phyloP scores from a whole-genome alignment of 2,797 vertebrate genomes.

The Rhyacichthys aspro region DNA sequence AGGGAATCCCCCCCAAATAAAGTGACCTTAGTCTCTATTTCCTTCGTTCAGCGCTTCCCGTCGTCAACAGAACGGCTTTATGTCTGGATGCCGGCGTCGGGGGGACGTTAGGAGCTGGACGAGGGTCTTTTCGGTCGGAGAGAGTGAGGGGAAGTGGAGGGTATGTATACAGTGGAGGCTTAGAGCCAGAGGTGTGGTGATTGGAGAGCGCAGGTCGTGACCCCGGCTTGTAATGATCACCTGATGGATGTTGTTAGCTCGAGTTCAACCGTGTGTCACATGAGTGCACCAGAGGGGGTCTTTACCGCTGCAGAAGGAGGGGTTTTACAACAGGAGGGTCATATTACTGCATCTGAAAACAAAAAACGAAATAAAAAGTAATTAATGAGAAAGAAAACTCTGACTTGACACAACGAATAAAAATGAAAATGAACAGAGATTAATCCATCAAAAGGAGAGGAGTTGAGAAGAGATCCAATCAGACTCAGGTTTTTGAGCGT shows the following conservation, averaged over 20 bases:
- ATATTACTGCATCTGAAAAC: no score
- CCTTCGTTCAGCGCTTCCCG: constrained; percentile 75
- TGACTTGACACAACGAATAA: no score
- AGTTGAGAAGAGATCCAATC: no score
- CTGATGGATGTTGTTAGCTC: constrained; percentile 73
- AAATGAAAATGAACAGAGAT: no score
- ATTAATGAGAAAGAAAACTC: no score
- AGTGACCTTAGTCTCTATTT: constrained; percentile 69
- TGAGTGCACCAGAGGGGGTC: constrained; percentile 18
- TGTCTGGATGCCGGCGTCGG: constrained; percentile 57
- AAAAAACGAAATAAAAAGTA: no score
- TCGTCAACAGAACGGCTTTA: constrained; percentile 58
- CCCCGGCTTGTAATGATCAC: constrained; percentile 78
- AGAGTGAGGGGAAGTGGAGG: constrained; percentile 44
- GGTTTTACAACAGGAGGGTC: no score
- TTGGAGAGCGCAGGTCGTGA: constrained; percentile 71
- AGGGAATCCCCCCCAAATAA: constrained; percentile 61
- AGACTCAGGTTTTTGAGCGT: no score
- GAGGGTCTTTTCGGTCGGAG: constrained; percentile 37
- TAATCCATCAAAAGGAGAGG: no score
- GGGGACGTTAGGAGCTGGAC: constrained; percentile 52
- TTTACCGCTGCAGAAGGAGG: constrained; percentile 22
- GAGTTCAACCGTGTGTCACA: constrained; percentile 74
- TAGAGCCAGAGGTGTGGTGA: constrained; percentile 58
- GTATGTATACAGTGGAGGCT: constrained; percentile 34